These are phyloP conservation scores for Smittia aterrima DNA, from an alignment of 2,888 invertebrate genomes.

Conservation along the genomic window DNA sequence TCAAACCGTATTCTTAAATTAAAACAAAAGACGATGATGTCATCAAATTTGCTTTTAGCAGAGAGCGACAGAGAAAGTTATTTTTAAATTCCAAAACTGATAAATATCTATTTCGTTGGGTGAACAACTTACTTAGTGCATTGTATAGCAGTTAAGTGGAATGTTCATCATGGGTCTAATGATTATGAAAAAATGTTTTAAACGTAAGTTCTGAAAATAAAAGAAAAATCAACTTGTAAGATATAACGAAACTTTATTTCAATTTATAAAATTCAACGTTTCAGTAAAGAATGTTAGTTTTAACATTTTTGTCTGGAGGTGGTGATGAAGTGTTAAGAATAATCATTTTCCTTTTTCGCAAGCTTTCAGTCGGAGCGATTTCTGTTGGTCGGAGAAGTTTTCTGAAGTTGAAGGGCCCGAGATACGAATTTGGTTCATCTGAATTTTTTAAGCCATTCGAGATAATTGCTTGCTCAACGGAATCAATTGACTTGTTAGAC, in stretches of 20 bases:
- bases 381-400: conserved; percentile 64
- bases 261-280: conserved; percentile 3
- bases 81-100: too few species aligned
- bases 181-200: too few species aligned
- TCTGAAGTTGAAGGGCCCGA: conserved; percentile 68
- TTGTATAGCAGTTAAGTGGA: too few species aligned
- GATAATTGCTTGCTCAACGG: conserved; percentile 44
- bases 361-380: conserved; percentile 64
- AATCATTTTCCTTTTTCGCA: conserved; percentile 60
- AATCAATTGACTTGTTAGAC: conserved; percentile 43
- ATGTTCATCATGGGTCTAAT: too few species aligned
- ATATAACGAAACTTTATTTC: background rate
- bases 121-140: too few species aligned
- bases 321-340: conserved; percentile 19
- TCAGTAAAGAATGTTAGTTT: background rate
- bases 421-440: conserved; percentile 56
- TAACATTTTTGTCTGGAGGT: conserved; percentile 27
- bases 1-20: too few species aligned
- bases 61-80: too few species aligned
- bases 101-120: too few species aligned
- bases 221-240: background rate
- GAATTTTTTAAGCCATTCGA: conserved; percentile 44
- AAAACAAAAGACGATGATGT: too few species aligned
- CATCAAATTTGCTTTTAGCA: too few species aligned
- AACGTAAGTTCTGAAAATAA: background rate